Conservation (phyloP, 2,797 vertebrate genomes). For the Arnoldichthys spilopterus region DNA sequence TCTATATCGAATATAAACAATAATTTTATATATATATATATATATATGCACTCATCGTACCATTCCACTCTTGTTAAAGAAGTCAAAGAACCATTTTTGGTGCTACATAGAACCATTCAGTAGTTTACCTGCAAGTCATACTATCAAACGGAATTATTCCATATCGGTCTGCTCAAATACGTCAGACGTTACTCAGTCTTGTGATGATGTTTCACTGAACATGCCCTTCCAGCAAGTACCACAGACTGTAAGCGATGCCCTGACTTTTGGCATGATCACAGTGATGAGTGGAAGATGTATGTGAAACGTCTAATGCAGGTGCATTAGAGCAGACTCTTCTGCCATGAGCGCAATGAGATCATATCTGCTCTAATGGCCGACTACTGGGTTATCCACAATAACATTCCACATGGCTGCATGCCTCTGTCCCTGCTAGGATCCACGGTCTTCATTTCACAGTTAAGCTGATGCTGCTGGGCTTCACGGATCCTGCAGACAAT, state of each 20-base stretch:
- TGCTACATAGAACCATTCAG: background rate
- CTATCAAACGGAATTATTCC: background rate
- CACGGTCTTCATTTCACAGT: background rate
- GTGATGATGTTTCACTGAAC: background rate
- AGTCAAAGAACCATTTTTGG: no score
- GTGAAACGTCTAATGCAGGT: constrained; percentile 6
- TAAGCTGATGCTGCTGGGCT: background rate
- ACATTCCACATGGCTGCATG: constrained; percentile 2
- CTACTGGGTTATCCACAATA: background rate
- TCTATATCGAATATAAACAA: no score
- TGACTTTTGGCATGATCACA: background rate
- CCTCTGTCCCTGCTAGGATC: background rate
- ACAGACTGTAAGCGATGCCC: background rate
- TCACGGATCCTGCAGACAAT: background rate
- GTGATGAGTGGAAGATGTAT: background rate
- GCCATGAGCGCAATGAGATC: constrained; percentile 13
- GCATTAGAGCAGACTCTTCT: background rate
- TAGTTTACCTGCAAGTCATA: background rate
- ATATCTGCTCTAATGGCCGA: constrained; percentile 15
- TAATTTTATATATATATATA: no score
- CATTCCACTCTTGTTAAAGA: no score
- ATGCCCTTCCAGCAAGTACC: background rate
- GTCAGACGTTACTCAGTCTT: background rate
- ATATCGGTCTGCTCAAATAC: background rate
- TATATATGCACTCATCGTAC: no score